These are phyloP conservation scores for Meghimatium bilineatum DNA, from an alignment of 2,888 invertebrate genomes.

Conservation along the genomic window DNA sequence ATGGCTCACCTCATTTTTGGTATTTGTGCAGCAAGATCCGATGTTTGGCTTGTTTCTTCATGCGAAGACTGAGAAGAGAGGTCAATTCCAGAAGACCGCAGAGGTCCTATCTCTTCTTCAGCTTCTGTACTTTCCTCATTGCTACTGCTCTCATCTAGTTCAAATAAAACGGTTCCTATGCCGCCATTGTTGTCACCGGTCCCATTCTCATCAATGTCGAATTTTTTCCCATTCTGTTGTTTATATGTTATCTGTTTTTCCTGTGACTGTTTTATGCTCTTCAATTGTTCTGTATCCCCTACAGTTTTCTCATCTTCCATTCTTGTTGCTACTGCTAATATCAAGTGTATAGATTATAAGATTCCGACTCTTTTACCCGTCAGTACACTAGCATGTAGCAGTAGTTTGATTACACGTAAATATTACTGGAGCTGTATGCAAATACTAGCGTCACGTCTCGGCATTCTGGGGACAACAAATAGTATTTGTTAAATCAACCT, in stretches of 20 bases:
- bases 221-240: not conserved
- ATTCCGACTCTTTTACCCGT: not conserved
- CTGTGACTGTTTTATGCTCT: too few species aligned
- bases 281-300: too few species aligned
- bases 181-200: not conserved
- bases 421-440: not conserved
- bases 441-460: not conserved
- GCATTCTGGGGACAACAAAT: not conserved
- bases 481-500: too few species aligned
- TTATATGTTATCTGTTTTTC: not conserved
- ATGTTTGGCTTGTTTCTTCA: not conserved
- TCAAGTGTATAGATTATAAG: not conserved
- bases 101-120: constrained; percentile 45
- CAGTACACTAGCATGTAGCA: not conserved
- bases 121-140: constrained; percentile 45
- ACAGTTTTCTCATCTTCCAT: not conserved
- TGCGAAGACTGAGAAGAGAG: constrained; percentile 18
- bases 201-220: not conserved
- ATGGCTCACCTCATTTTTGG: constrained; percentile 45
- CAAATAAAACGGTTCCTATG: not conserved
- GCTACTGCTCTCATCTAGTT: constrained; percentile 39
- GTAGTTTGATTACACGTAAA: not conserved
- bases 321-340: not conserved
- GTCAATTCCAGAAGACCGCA: constrained; percentile 1
- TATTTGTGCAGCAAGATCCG: not conserved